Evolutionary conservation across 2,113 vertebrate genomes (phyloP), one percentile per base, ranked within the genome.

Genomic region (Ranitomeya imitator): DNA sequence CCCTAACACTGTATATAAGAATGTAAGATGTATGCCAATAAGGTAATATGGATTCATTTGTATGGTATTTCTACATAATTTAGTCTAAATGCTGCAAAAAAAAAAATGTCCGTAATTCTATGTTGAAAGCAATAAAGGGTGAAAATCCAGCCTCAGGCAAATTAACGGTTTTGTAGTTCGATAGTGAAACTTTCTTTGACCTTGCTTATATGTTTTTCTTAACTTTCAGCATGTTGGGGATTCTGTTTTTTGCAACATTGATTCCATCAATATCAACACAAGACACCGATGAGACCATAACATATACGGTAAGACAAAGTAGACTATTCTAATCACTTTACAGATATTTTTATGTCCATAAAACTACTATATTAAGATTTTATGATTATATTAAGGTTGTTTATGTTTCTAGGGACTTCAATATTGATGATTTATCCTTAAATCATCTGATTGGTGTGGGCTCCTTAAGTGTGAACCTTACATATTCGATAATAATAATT

Each of bases 221-320:
- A 91, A 89, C 93, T 54, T 94, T 94, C 95, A 97, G 91, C 88
- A 99, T 99, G 98, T 93, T 97, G 94, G 94, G 95, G 91, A 94
- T 91, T 94, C 92, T 96, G 93, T 93, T 95, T 96, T 93, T 97
- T 92, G 93, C 94, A 93, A 94, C 95, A 91, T 94, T 96, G 91
- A 88, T 97, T 92, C 93, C 97, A 89, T 93, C 93, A 87, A 95
- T 96, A 86, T 91, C 95, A 77, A 94, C 96, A 77, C 97, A 99
- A 93, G 97, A 97, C 90, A 91, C 93, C 0, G 97, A 98, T 89
- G 98, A 99, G 93, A 98, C 97, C 85, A 94, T 99, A 93, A 97
- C 96, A 0, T 99, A 97, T 92, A 97, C 96, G 92, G 98, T 97
- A 95, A 98, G 97, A 92, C 89, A 79, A 90, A 52, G 11, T 57